Percentiles rank a stretch among this genome's conserved stretches.
phyloP scores from a whole-genome alignment of 2,797 vertebrate species.

The Sarcophilus harrisii region DNA sequence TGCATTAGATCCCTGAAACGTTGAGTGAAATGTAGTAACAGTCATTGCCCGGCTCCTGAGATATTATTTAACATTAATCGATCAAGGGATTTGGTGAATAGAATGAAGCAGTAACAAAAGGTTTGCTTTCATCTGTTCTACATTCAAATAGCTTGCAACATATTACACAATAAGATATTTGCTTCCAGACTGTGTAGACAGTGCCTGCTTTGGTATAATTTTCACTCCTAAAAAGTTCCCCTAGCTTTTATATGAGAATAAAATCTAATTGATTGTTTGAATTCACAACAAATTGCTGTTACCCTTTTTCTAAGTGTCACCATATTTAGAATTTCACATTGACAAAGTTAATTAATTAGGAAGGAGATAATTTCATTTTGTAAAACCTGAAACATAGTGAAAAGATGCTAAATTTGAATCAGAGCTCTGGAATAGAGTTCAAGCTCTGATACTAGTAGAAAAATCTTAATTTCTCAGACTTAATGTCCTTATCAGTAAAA shows the following conservation, averaged over 20 bases:
- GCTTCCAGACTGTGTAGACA: neutral
- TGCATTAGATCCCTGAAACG: conserved; percentile 55
- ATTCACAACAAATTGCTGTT: neutral
- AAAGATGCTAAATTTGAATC: neutral
- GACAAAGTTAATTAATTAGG: no score
- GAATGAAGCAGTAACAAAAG: conserved; percentile 67
- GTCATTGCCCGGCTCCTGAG: conserved; percentile 58
- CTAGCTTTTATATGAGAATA: neutral
- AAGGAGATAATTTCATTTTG: no score
- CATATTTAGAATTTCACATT: no score
- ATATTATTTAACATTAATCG: conserved; percentile 72
- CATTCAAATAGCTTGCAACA: neutral
- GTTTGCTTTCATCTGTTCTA: conserved; percentile 58
- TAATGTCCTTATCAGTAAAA: neutral
- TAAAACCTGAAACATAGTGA: neutral
- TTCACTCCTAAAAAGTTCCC: neutral
- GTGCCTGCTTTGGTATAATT: neutral
- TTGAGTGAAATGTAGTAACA: conserved; percentile 62
- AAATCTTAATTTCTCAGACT: neutral
- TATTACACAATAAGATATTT: neutral
- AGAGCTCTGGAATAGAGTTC: neutral
- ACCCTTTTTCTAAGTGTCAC: neutral
- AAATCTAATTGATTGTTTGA: neutral
- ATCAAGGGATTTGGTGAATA: conserved; percentile 60
- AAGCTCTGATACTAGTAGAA: neutral